Percentiles rank a stretch among this genome's conserved stretches.
phyloP scores from a whole-genome alignment of 2,888 invertebrate species.

The Ochropleura plecta region DNA sequence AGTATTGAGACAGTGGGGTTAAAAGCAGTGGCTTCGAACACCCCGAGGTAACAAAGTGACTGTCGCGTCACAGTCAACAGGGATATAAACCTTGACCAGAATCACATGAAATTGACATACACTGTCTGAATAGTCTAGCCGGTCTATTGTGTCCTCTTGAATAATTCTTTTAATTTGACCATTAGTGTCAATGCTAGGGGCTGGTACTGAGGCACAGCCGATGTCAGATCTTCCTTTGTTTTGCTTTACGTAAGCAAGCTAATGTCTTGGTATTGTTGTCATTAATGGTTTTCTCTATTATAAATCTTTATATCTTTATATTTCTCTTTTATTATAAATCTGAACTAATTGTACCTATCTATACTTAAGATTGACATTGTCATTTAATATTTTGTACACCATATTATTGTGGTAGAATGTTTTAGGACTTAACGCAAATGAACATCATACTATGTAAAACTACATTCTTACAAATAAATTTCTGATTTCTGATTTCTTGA shows the following conservation, averaged over 20 bases:
- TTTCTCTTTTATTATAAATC: no score
- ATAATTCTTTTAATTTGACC: conserved; percentile 12
- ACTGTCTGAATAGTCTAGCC: neutral
- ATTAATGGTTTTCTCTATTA: neutral
- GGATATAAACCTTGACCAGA: neutral
- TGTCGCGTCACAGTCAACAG: neutral
- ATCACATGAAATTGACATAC: neutral
- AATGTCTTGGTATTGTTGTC: conserved; percentile 10
- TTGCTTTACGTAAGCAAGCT: neutral
- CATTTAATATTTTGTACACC: no score
- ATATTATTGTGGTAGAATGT: no score
- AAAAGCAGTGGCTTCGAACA: conserved; percentile 19
- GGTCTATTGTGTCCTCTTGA: conserved; percentile 1
- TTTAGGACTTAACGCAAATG: no score
- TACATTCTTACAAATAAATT: no score
- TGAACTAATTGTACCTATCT: no score
- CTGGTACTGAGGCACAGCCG: conserved; percentile 6
- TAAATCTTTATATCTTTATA: no score
- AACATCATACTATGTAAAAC: no score
- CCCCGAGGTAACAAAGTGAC: neutral
- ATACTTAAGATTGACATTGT: no score
- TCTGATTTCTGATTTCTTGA: no score
- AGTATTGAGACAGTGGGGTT: conserved; percentile 35
- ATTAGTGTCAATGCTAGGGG: conserved; percentile 1
- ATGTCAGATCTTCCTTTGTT: conserved; percentile 20